Percentiles rank a stretch among this genome's conserved stretches.
phyloP scores from a whole-genome alignment of 2,113 vertebrate species.

The Sakesphorus luctuosus region DNA sequence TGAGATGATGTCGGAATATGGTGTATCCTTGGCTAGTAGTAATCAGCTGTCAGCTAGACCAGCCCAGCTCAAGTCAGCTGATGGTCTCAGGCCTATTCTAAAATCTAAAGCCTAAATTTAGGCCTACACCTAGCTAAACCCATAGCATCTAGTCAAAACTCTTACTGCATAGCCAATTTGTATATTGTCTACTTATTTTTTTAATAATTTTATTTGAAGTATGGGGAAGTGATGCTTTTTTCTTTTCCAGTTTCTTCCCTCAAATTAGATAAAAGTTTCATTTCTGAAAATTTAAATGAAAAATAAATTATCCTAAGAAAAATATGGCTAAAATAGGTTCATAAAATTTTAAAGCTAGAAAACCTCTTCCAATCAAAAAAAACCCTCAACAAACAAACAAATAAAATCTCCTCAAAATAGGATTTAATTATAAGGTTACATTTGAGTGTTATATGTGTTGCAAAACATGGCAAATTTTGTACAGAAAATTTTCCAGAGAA shows the following conservation, averaged over 20 bases:
- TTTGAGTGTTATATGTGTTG: no score
- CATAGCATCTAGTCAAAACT: neutral
- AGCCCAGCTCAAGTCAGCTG: no score
- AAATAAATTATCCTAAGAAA: neutral
- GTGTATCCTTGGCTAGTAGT: no score
- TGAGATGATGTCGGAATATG: no score
- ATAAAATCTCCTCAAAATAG: neutral
- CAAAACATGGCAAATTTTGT: neutral
- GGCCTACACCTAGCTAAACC: no score
- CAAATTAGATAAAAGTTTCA: accelerated
- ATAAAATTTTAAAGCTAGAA: neutral
- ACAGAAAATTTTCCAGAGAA: neutral
- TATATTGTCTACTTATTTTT: neutral
- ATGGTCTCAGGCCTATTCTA: no score
- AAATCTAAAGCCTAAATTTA: no score
- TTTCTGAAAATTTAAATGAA: neutral
- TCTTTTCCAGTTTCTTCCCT: accelerated
- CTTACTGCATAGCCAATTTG: neutral
- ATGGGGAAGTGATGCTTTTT: accelerated
- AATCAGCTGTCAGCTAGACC: no score
- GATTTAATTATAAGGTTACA: neutral
- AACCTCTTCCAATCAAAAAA: accelerated
- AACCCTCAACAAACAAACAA: neutral
- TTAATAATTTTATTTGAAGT: neutral
- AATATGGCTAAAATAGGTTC: accelerated